These are phyloP conservation scores for Papilio aristodemus DNA, from an alignment of 1,140 invertebrate genomes.

Conservation along the genomic window DNA sequence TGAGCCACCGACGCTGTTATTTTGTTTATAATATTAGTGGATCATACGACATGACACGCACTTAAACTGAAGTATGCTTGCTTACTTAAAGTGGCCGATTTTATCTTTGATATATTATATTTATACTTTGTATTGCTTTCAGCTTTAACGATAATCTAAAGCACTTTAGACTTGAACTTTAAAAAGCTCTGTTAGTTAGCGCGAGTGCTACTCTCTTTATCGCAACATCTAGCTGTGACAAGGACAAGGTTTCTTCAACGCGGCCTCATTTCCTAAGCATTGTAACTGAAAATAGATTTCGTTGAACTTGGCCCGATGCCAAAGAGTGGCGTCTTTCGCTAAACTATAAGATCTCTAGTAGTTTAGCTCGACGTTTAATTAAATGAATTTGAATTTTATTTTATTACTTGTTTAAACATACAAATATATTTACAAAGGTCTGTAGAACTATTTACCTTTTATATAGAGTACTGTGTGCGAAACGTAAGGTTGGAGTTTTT, in stretches of 20 bases:
- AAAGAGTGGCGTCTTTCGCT: slow-evolving; percentile 9
- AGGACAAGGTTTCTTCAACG: slow-evolving; percentile 34
- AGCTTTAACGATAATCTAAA: slow-evolving; percentile 21
- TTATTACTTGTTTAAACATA: background rate
- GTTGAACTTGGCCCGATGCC: slow-evolving; percentile 30
- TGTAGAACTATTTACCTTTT: no score
- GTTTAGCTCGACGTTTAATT: slow-evolving; percentile 30
- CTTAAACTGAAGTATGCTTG: background rate
- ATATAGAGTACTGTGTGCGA: no score
- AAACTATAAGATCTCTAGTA: slow-evolving; percentile 24
- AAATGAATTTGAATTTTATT: background rate
- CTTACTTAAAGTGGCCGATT: background rate
- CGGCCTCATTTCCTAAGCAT: slow-evolving; percentile 34
- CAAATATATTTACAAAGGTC: background rate
- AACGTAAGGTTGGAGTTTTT: no score
- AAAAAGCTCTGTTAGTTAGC: slow-evolving; percentile 28
- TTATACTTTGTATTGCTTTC: slow-evolving; percentile 9
- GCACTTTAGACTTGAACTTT: slow-evolving; percentile 29
- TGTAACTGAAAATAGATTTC: slow-evolving; percentile 35
- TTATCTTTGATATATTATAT: slow-evolving; percentile 4
- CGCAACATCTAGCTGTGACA: slow-evolving; percentile 32
- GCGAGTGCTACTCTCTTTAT: slow-evolving; percentile 34
- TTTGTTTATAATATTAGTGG: background rate
- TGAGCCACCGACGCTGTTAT: no score
- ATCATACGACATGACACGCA: background rate